Evolutionary conservation across 2,113 vertebrate genomes (phyloP), one percentile per base, ranked within the genome.

Genomic region (Sylvia atricapilla): DNA sequence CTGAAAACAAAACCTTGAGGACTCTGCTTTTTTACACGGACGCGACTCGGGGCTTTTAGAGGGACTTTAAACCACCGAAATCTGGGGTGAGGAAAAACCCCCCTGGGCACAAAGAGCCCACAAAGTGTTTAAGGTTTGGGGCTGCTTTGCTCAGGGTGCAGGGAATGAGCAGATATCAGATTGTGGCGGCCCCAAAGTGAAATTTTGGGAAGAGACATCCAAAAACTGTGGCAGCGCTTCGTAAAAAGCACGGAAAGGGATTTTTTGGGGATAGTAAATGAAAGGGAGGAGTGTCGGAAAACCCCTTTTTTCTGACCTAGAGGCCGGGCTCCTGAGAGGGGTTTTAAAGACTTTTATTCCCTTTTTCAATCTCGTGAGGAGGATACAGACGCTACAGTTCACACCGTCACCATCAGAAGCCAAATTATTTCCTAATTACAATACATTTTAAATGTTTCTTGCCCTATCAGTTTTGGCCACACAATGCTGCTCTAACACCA

Each of bases 141-240:
- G 77, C 60, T 55, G 60, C 63, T 82, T 7, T 3, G 35, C 73
- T 46, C 3, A 37, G 8, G 35, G 27, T 49, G 4, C 21, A 16
- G 58, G 21, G 43, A 19, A 22, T 1, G 58, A n/a, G 5, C 10
- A 2, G 15, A 11, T 56, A 1, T 17, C 53, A 2, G 33, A 43
- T 13, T 0, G 16, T 7, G 12, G 9, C 0, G 1, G 33, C 19
- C 27, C 27, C 13, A 0, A 3, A 19, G 60, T 1, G 63, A 6
- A 13, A n/a, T 67, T 73, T 47, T 41, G 74, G 79, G 84, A 22
- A 41, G 63, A 28, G 68, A 27, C 5, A 0, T 0, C 0, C 18
- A 72, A 50, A 56, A 84, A 20, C 4, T 2, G 43, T 37, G n/a
- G 33, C 56, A 10, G 53, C 2, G 5, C 35, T 58, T 62, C 24